phyloP scores from a whole-genome alignment of 2,888 invertebrate genomes.

The Dicycla oo region DNA sequence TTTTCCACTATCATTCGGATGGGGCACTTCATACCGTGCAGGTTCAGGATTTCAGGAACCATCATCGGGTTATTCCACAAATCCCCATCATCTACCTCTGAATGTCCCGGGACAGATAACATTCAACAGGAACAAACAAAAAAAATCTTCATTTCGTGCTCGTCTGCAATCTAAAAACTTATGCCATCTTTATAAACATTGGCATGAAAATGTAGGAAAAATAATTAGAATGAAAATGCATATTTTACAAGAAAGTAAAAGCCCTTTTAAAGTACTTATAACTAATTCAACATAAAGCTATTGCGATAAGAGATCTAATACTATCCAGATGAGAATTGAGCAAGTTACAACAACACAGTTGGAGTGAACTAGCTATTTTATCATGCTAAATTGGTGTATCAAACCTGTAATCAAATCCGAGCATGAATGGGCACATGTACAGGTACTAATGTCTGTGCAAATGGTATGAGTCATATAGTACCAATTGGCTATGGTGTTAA shows the following conservation, averaged over 20 bases:
- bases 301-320: not conserved
- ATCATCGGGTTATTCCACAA: too few species aligned
- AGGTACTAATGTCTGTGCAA: not conserved
- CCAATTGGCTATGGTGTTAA: slow-evolving; percentile 50
- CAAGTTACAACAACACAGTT: not conserved
- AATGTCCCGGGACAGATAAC: too few species aligned
- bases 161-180: too few species aligned
- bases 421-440: slow-evolving; percentile 23
- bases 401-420: slow-evolving; percentile 34
- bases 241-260: not conserved
- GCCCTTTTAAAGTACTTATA: not conserved
- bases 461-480: slow-evolving; percentile 36
- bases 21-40: too few species aligned
- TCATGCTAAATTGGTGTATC: slow-evolving; percentile 23
- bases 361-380: slow-evolving; percentile 10
- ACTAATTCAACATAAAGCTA: not conserved
- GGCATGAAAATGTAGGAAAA: too few species aligned
- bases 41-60: too few species aligned
- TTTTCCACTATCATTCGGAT: not conserved
- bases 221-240: not conserved
- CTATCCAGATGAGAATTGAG: not conserved
- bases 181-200: too few species aligned
- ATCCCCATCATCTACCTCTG: too few species aligned
- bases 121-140: too few species aligned
- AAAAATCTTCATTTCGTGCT: too few species aligned